phyloP scores from a whole-genome alignment of 2,888 invertebrate species.

The Meiosimyza decipiens region DNA sequence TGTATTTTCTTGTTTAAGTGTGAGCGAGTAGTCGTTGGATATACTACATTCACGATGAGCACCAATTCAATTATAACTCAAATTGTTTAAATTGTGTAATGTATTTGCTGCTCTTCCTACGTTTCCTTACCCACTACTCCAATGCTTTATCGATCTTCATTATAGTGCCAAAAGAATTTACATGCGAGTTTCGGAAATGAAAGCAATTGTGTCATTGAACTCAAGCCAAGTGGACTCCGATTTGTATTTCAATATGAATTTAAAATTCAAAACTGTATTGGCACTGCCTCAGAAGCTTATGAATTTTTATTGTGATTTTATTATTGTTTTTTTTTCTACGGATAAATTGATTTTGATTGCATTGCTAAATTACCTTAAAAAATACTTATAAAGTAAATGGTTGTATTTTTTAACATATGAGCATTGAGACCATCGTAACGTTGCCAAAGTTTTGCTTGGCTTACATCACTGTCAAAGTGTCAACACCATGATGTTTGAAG shows the following conservation, averaged over 20 bases:
- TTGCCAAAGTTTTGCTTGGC: not conserved
- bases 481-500: not conserved
- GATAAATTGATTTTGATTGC: too few relatives aligned
- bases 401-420: too few relatives aligned
- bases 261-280: not conserved
- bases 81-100: not conserved
- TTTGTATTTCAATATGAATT: not conserved
- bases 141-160: conserved; percentile 15
- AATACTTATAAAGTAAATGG: too few relatives aligned
- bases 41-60: conserved; percentile 14
- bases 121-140: too few relatives aligned
- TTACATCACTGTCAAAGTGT: conserved; percentile 10
- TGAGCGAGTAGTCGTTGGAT: not conserved
- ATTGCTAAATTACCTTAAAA: too few relatives aligned
- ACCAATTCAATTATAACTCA: conserved; percentile 10
- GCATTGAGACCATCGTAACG: too few relatives aligned
- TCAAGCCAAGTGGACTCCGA: conserved; percentile 2
- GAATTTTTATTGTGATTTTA: conserved; percentile 1
- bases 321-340: too few relatives aligned
- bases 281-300: not conserved
- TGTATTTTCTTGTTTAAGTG: not conserved
- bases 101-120: too few relatives aligned
- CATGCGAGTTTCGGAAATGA: conserved; percentile 10
- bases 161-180: conserved; percentile 9
- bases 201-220: conserved; percentile 30